Base-by-base conservation (phyloP, 2,888 invertebrate genomes). In the Endotricha flammealis region DNA sequence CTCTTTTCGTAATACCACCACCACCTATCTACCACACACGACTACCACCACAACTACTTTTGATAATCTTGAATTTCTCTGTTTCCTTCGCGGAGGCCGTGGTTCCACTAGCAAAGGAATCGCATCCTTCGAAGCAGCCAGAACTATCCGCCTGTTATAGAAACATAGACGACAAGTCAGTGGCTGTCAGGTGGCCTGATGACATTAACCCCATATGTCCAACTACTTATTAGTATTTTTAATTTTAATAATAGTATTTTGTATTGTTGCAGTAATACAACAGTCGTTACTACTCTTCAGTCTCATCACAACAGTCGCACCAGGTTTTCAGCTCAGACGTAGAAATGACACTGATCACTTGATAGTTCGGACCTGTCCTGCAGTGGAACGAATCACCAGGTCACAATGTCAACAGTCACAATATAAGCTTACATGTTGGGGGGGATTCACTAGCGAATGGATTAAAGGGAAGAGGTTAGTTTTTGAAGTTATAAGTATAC, bases 381-480 rank as follows among this genome's bases (percentile, higher is more conserved):
- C 76, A 4, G 41, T 57, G 6, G 75, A 77, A 30, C 64, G 64
- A 41, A 40, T 51, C 0, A 29, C 47, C 0, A 55, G 43, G 10
- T 74, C 70, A 0, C 50, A 55, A 1, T 83, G 83, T 36, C 29
- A 49, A 1, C 59, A 55, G 16, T 47, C 55, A 1, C 50, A 65
- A 10, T 43, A 51, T 1, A 46, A 41, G 1, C 53, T 83, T 7
- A 41, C 54, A 3, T 83, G 83, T 43, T 51, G 42, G 11, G 53
- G 63, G 29, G 83, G 82, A 0, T 51, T 83, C 4, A 48, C 65
- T 1, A 54, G 41, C 5, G 51, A 63, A 29, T 81, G 78, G 78
- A 53, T 66, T 17, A 57, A 48, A 17, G 68, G 60, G 9, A 46
- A 57, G 16, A 70, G 70, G 83, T 82, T 47, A 55, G 69, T 50